phyloP scores from a whole-genome alignment of 37 sponge, comb jelly and placozoan species.

The Beroe forskalii region DNA sequence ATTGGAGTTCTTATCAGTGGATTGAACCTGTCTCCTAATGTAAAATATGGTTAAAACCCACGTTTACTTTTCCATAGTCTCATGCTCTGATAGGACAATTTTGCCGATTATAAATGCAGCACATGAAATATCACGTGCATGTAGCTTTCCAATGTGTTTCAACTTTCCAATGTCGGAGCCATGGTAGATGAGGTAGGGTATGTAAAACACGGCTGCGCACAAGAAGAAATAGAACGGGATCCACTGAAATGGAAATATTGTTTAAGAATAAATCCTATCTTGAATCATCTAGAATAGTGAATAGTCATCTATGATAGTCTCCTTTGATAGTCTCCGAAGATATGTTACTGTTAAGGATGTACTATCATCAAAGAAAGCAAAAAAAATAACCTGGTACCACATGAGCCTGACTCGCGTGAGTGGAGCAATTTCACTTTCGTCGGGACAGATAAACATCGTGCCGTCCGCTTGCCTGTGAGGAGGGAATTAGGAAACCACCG shows the following conservation, averaged over 20 bases:
- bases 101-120: too few relatives aligned
- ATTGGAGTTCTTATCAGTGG: background rate
- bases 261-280: background rate
- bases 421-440: background rate
- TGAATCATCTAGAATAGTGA: background rate
- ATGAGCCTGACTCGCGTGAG: background rate
- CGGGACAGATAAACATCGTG: background rate
- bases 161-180: background rate
- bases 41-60: too few relatives aligned
- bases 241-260: background rate
- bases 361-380: background rate
- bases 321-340: too few relatives aligned
- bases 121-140: too few relatives aligned
- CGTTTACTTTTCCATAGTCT: too few relatives aligned
- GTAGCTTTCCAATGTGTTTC: background rate
- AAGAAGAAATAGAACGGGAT: constrained; percentile 27
- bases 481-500: too few relatives aligned
- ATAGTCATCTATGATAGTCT: too few relatives aligned
- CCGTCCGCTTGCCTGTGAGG: background rate
- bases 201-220: background rate
- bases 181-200: background rate
- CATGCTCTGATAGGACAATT: too few relatives aligned
- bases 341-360: too few relatives aligned
- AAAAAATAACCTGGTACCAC: background rate
- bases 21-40: too few relatives aligned